Evolutionary conservation across 2,888 invertebrate species (phyloP).

Genomic region (Lysandra coridon): DNA sequence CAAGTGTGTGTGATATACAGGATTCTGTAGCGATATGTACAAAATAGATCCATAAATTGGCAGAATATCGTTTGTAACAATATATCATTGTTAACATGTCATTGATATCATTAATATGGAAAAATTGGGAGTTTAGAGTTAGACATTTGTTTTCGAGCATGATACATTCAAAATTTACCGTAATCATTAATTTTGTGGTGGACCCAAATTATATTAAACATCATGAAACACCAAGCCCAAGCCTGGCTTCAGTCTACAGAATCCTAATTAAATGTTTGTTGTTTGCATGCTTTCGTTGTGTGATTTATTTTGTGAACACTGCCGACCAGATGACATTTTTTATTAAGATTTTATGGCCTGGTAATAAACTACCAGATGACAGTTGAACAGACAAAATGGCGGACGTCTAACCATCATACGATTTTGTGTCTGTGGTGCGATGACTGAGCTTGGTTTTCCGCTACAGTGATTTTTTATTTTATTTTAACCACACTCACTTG

Average conservation of each 20-base stretch:
- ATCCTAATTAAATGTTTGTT: background rate
- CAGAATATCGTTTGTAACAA: background rate
- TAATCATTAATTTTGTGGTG: background rate
- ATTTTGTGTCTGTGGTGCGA: slow-evolving; percentile 62
- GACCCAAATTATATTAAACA: background rate
- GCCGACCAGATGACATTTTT: slow-evolving; percentile 28
- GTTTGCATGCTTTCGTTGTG: slow-evolving; percentile 24
- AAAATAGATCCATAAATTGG: background rate
- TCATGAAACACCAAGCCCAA: background rate
- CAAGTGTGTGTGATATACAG: background rate
- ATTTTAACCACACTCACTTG: slow-evolving; percentile 77
- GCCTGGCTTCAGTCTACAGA: slow-evolving; percentile 13
- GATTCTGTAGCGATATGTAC: slow-evolving; percentile 7
- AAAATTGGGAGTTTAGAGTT: background rate
- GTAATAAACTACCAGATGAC: slow-evolving; percentile 20
- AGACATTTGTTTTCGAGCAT: background rate
- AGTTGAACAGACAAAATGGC: slow-evolving; percentile 41
- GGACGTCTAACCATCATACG: slow-evolving; percentile 61
- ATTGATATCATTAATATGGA: background rate
- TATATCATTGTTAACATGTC: background rate
- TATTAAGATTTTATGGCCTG: slow-evolving; percentile 14
- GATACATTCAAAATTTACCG: background rate
- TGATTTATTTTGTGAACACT: slow-evolving; percentile 20
- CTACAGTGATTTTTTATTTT: slow-evolving; percentile 63
- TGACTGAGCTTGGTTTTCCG: slow-evolving; percentile 50